These are phyloP conservation scores for Brachyrhaphis roseni DNA, from an alignment of 2,797 vertebrate species.

Conservation along the genomic window DNA sequence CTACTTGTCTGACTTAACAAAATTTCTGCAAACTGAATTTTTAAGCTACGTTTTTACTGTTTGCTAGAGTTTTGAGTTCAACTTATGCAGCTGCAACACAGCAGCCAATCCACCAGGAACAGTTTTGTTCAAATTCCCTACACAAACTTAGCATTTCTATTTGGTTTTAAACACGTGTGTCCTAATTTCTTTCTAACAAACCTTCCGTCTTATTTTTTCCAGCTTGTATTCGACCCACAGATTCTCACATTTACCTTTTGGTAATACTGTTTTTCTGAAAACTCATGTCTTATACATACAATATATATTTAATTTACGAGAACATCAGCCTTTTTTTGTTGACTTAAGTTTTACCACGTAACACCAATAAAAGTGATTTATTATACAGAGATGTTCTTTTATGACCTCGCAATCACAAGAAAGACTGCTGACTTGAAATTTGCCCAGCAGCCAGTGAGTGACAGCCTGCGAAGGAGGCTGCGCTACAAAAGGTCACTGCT, in stretches of 20 bases:
- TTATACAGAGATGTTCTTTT: background rate
- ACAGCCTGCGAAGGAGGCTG: background rate
- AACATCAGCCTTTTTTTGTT: background rate
- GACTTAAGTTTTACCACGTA: background rate
- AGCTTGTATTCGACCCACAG: background rate
- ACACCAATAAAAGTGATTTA: background rate
- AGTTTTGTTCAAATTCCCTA: background rate
- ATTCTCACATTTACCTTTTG: background rate
- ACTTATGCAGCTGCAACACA: background rate
- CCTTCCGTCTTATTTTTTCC: background rate
- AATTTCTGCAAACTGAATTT: background rate
- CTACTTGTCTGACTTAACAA: background rate
- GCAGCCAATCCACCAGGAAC: background rate
- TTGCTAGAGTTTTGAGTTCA: background rate
- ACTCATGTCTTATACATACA: background rate
- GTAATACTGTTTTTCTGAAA: background rate
- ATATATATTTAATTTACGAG: background rate
- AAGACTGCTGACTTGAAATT: background rate
- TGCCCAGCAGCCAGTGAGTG: background rate
- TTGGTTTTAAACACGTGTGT: background rate
- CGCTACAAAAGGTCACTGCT: background rate
- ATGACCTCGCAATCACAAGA: background rate
- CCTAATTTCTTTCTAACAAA: background rate
- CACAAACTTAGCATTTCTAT: background rate
- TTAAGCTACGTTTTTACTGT: background rate